Base-by-base conservation (phyloP, 2,797 vertebrate genomes). In the Gymnothorax javanicus region DNA sequence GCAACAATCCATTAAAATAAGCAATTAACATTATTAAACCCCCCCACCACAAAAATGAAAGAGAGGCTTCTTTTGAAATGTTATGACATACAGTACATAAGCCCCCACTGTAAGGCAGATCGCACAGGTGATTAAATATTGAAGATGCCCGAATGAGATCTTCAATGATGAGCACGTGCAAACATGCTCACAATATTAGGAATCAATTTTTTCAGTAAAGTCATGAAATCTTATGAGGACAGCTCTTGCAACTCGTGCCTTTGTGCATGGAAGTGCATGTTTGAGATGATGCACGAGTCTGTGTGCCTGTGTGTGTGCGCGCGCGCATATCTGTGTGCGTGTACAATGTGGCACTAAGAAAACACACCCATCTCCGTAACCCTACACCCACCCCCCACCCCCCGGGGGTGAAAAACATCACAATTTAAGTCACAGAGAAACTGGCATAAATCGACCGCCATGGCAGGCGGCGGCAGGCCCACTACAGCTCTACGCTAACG, bases 401-500 rank as follows among this genome's bases (percentile, higher is more conserved):
- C 71, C 69, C 52, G 3, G 25, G 12, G 11, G 67, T 57, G 11
- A 58, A 50, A 12, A 9, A 58, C n/a, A 7, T 82, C 54, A 82
- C 56, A 58, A 50, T 58, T 58, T 91, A 93, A 91, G 91, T 90
- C 89, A 91, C 91, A 93, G 93, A 93, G 94, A 89, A 91, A 91
- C 91, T 91, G 67, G 11, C 88, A 62, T 81, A 93, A 96, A 95
- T 94, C 50, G 33, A 90, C 86, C 93, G 94, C 93, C 54, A 15
- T 7, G 54, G 54, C n/a, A 69, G 25, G n/a, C n/a, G n/a, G n/a
- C n/a, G n/a, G 4, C 64, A 43, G 43, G 75, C 50, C 75, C 20
- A 59, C 59, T 77, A 52, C 71, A 69, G 60, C 64, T 69, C 86
- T 88, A 88, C 58, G 84, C 75, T 86, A 86, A 64, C 57, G 75